These are phyloP conservation scores for Eutrigla gurnardus DNA, from an alignment of 2,797 vertebrate genomes.

Conservation along the genomic window DNA sequence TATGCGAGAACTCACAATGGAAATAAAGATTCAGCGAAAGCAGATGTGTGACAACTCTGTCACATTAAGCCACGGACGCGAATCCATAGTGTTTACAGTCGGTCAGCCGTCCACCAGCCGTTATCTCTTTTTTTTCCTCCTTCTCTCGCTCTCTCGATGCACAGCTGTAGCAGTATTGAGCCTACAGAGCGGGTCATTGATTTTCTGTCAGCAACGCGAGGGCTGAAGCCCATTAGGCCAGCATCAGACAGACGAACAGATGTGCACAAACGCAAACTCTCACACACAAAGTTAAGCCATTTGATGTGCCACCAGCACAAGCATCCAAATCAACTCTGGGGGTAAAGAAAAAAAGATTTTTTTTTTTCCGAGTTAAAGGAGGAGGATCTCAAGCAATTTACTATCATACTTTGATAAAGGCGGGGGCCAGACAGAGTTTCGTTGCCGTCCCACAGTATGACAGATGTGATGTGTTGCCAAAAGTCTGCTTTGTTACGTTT, in stretches of 20 bases:
- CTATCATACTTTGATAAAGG: neutral
- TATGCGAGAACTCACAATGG: constrained; percentile 49
- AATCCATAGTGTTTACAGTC: constrained; percentile 68
- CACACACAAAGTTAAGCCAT: constrained; percentile 30
- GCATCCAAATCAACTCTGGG: constrained; percentile 53
- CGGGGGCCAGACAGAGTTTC: neutral
- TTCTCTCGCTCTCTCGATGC: constrained; percentile 42
- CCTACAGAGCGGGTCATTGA: constrained; percentile 77
- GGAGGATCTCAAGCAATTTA: neutral
- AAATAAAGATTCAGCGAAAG: constrained; percentile 66
- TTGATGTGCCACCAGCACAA: constrained; percentile 35
- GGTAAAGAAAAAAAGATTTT: constrained; percentile 21
- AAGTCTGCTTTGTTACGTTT: too few species aligned
- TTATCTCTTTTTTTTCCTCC: constrained; percentile 11
- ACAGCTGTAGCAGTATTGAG: constrained; percentile 68
- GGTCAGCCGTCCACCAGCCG: constrained; percentile 38
- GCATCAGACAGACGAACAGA: constrained; percentile 64
- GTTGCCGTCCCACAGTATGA: neutral
- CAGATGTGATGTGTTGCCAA: neutral
- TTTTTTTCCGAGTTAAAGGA: constrained; percentile 21
- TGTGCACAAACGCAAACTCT: constrained; percentile 21
- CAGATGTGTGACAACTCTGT: constrained; percentile 69
- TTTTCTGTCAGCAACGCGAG: constrained; percentile 78
- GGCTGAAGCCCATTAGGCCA: constrained; percentile 75
- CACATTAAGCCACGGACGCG: constrained; percentile 56